phyloP scores from a whole-genome alignment of 2,797 vertebrate species.

The Champsocephalus gunnari region DNA sequence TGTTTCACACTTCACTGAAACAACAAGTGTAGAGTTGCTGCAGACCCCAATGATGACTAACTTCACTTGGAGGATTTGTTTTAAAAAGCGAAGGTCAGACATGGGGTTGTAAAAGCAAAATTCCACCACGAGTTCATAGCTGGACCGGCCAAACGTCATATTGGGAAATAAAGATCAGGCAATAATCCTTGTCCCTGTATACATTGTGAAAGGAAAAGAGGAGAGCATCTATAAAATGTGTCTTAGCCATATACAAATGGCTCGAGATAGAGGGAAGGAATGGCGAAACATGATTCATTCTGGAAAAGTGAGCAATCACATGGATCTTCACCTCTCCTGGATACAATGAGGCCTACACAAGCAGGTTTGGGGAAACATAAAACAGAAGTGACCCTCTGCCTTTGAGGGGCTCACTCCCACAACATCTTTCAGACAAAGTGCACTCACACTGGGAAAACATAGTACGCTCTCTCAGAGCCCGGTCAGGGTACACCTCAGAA shows the following conservation, averaged over 20 bases:
- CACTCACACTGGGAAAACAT: conserved; percentile 58
- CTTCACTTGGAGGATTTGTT: conserved; percentile 68
- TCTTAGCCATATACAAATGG: conserved; percentile 33
- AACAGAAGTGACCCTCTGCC: conserved; percentile 73
- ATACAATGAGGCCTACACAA: conserved; percentile 50
- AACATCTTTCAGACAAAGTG: conserved; percentile 57
- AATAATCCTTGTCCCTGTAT: conserved; percentile 30
- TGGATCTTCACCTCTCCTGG: conserved; percentile 50
- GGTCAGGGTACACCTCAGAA: conserved; percentile 49
- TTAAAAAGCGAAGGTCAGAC: conserved; percentile 69
- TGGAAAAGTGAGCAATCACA: conserved; percentile 44
- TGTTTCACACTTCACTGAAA: conserved; percentile 49
- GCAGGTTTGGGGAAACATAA: conserved; percentile 67
- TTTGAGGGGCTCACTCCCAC: conserved; percentile 68
- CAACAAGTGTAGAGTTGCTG: conserved; percentile 50
- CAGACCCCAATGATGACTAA: conserved; percentile 58
- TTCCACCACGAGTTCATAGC: conserved; percentile 55
- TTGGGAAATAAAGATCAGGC: conserved; percentile 23
- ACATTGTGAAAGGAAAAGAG: conserved; percentile 29
- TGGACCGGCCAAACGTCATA: conserved; percentile 27
- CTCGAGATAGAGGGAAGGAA: conserved; percentile 5
- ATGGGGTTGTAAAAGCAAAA: conserved; percentile 44
- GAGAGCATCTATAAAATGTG: conserved; percentile 27
- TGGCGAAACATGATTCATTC: conserved; percentile 51
- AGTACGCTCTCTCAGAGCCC: conserved; percentile 26